Evolutionary conservation across 2,888 invertebrate species (phyloP).

Genomic region (Hoplodrina blanda): DNA sequence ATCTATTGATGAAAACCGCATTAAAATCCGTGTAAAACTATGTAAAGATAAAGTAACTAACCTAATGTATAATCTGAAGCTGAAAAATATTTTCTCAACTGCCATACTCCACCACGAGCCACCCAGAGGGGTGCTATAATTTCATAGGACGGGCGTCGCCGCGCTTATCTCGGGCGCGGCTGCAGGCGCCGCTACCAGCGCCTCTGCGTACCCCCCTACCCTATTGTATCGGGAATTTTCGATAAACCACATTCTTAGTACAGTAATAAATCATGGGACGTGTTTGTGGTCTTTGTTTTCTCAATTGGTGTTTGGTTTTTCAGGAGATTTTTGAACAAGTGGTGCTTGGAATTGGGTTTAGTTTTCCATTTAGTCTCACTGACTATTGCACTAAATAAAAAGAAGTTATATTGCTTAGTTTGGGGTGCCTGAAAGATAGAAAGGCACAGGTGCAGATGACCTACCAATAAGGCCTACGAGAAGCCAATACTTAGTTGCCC

Average conservation of each 20-base stretch:
- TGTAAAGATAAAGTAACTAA: too few relatives aligned
- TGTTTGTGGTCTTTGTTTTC: conserved; percentile 54
- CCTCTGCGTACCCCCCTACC: conserved; percentile 71
- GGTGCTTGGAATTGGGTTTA: not conserved
- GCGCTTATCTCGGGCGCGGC: conserved; percentile 88
- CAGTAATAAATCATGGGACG: conserved; percentile 58
- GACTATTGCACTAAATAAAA: too few relatives aligned
- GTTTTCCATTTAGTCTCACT: not conserved
- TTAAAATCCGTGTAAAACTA: too few relatives aligned
- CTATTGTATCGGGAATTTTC: conserved; percentile 74
- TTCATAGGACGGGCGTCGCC: conserved; percentile 89
- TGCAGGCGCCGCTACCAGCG: conserved; percentile 86
- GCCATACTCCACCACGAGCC: conserved; percentile 63
- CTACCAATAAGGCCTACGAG: too few relatives aligned
- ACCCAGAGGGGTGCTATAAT: conserved; percentile 84
- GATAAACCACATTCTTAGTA: conserved; percentile 74
- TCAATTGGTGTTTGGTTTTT: conserved; percentile 37
- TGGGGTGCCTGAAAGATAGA: too few relatives aligned
- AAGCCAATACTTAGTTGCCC: not conserved
- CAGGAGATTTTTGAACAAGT: not conserved
- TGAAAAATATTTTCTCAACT: conserved; percentile 11
- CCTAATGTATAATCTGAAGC: too few relatives aligned
- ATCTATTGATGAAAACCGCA: too few relatives aligned
- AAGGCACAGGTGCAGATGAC: too few relatives aligned
- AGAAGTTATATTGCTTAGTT: too few relatives aligned